These are phyloP conservation scores for Columba janthina DNA, from an alignment of 2,113 vertebrate species.

Conservation along the genomic window DNA sequence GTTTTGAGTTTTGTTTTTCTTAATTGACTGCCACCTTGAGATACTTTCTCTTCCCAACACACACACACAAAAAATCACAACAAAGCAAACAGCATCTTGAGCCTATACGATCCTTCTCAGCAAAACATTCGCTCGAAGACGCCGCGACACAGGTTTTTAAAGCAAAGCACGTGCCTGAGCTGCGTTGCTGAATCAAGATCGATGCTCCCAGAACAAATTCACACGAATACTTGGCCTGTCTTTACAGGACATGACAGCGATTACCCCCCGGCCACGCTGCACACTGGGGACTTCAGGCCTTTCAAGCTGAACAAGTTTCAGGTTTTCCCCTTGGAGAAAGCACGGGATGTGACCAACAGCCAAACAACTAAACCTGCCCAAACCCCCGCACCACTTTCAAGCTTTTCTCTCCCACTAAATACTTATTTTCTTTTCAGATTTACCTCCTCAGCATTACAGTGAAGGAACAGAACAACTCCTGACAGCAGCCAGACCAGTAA, in stretches of 20 bases:
- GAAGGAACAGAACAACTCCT: neutral
- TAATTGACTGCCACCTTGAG: slow-evolving; percentile 32
- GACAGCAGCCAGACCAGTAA: neutral
- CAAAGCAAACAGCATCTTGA: neutral
- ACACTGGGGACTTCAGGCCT: neutral
- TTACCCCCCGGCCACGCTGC: accelerated
- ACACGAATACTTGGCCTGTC: accelerated
- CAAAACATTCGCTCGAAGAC: neutral
- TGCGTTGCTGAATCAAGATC: accelerated
- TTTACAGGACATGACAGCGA: neutral
- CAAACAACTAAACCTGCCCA: neutral
- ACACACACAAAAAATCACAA: neutral
- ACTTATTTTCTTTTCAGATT: slow-evolving; percentile 30
- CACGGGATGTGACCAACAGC: accelerated
- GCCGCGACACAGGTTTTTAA: accelerated
- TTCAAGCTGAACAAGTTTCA: neutral
- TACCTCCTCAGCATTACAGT: neutral
- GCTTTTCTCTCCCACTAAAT: neutral
- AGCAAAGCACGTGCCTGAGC: neutral
- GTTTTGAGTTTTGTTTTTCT: neutral
- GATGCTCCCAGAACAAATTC: neutral
- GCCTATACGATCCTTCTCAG: neutral
- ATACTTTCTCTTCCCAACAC: neutral
- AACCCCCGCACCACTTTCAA: neutral
- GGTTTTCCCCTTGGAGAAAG: neutral